Evolutionary conservation across 1,140 invertebrate genomes (phyloP).

Genomic region (Musca vetustissima): DNA sequence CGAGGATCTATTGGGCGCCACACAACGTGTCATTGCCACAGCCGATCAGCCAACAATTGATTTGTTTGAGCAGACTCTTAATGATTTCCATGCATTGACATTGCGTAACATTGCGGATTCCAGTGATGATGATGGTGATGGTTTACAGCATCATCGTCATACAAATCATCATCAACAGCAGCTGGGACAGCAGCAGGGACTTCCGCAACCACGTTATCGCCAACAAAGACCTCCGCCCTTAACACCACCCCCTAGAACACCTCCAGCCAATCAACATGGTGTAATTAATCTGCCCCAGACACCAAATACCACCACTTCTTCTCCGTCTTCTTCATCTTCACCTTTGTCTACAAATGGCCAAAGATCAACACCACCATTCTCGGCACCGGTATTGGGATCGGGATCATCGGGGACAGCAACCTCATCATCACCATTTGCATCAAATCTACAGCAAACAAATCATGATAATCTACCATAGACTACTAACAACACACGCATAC

Average conservation of each 20-base stretch:
- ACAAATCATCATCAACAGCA: no score
- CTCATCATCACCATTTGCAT: background rate
- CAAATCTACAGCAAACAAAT: background rate
- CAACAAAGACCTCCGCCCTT: background rate
- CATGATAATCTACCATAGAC: background rate
- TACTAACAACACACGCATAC: background rate
- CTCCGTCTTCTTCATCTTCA: background rate
- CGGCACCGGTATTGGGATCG: no score
- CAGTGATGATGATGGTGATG: constrained; percentile 38
- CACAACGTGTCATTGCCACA: constrained; percentile 44
- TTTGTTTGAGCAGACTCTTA: constrained; percentile 53
- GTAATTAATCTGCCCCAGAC: no score
- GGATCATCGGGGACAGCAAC: background rate
- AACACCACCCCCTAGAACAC: no score
- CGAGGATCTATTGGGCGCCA: constrained; percentile 46
- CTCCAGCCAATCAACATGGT: no score
- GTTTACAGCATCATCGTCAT: constrained; percentile 6
- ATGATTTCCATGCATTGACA: constrained; percentile 52
- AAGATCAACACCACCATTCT: background rate
- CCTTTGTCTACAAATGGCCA: background rate
- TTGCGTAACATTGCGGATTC: constrained; percentile 47
- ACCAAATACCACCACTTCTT: no score
- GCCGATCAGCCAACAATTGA: constrained; percentile 51
- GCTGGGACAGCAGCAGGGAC: background rate
- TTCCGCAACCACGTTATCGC: background rate